Base-by-base conservation (phyloP, 2,888 invertebrate species). In the Falcaria lacertinaria region DNA sequence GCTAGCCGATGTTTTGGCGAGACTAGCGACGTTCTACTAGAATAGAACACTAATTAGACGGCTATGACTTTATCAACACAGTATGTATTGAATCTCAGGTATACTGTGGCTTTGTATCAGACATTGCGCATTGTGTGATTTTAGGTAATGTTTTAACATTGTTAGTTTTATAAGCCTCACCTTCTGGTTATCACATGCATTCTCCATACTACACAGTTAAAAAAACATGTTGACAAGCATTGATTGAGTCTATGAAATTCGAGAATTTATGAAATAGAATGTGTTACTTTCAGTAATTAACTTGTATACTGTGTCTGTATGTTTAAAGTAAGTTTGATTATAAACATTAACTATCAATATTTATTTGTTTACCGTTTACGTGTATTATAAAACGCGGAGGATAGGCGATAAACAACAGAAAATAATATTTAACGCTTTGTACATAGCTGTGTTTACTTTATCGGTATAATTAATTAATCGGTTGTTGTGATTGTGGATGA, bases 401-500 rank as follows among this genome's bases (percentile, higher is more conserved):
- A 60, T 64, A 58, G 51, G 53, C 47, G 56, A 50, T 57, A 66
- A 68, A 60, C 49, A 50, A 57, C 53, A 62, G 59, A 69, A 66
- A 55, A 56, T 55, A 59, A 66, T 60, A 69, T 64, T 58, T 63
- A 64, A 60, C 33, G 72, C 69, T 72, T 70, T 72, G 70, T 70
- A 70, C 22, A 66, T 68, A 63, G 68, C 68, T 52, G 51, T 53
- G 64, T 63, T 61, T 55, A 57, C 63, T 62, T 61, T 48, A 36
- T 36, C 35, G 13, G 6, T 36, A 13, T 35, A 35, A 19, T 35
- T 19, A 35, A 37, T 37, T 37, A 15, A 59, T 52, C 55, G 45
- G 48, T 59, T 62, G 57, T 62, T 67, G 62, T 72, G 68, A 73
- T 71, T 68, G 64, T 69, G 63, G 64, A 69, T 67, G 68, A 64